Conservation (phyloP, 1,140 invertebrate genomes). For the Diploscapter pachys region DNA sequence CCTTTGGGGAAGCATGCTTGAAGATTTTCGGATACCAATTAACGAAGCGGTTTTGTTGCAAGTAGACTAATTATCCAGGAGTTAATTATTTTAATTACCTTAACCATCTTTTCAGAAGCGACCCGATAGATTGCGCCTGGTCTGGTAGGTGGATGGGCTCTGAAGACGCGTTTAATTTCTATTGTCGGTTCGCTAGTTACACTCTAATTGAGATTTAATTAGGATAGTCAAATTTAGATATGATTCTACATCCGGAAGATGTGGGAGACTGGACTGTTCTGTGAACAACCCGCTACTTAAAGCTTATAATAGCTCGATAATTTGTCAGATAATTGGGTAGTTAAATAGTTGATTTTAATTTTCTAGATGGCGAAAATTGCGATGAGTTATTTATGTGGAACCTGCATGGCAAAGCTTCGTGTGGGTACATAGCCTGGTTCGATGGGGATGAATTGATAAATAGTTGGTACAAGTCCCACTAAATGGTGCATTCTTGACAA, state of each 20-base stretch:
- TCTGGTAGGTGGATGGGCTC: constrained; percentile 31
- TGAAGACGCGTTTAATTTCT: constrained; percentile 29
- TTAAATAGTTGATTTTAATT: not conserved
- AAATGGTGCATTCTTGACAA: not conserved
- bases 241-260: constrained; percentile 10
- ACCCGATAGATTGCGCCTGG: constrained; percentile 28
- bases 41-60: constrained; percentile 33
- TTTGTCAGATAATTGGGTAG: not conserved
- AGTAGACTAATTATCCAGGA: constrained; percentile 1
- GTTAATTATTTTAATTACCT: not conserved
- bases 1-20: constrained; percentile 26
- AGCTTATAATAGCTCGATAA: constrained; percentile 25
- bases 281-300: constrained; percentile 23
- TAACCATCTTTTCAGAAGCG: constrained; percentile 13
- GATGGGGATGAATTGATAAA: constrained; percentile 11
- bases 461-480: constrained; percentile 28
- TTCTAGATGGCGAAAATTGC: constrained; percentile 27
- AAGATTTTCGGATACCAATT: constrained; percentile 26
- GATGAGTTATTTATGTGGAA: constrained; percentile 24
- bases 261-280: constrained; percentile 26
- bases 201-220: no score
- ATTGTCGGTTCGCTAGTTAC: constrained; percentile 11
- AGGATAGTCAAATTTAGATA: no score
- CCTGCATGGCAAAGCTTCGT: constrained; percentile 28
- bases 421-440: constrained; percentile 34